Evolutionary conservation across 2,113 vertebrate genomes (phyloP), one percentile per base, ranked within the genome.

Genomic region (Mus spicilegus): DNA sequence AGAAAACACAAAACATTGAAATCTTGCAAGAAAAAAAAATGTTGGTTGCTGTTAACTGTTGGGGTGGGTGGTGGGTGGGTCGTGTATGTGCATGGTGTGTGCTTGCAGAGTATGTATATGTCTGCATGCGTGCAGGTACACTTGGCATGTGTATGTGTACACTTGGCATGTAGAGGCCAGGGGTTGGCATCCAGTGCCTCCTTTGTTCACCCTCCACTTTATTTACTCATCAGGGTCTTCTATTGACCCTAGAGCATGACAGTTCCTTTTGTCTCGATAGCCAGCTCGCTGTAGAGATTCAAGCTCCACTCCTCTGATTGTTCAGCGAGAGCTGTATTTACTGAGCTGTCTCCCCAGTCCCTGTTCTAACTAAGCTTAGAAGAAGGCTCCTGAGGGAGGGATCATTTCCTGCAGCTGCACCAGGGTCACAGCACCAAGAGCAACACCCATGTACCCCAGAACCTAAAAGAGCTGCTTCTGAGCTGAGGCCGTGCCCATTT

Each of bases 381-480:
- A 28, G 56, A 30, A 58, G 4, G n/a, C 7, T 0, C 12, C 11
- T 3, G 16, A 24, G 30, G 7, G 16, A 24, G 30, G 7, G 24
- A 61, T 39, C 39, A 10, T 12, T n/a, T 78, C 3, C 20, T 22
- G 17, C 2, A 28, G 26, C 46, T 17, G 13, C 1, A 0, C 7
- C 39, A 19, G 26, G 8, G 8, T 46, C 39, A 49, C 2, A 36
- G 42, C 84, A 16, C 33, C 1, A 11, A 54, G 14, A 33, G 16
- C 49, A 30, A 19, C 4, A 10, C 11, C 14, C 26, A 17, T 3
- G 0, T 22, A 3, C 9, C 10, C 30, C 28, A 24, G 72, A 85
- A 1, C 9, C 17, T 24, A 2, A 14, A 26, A 28, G 26, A 4
- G 28, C 30, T 4, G 20, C 39, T 54, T 16, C 73, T 28, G 16